Base-by-base conservation (phyloP, 1,140 invertebrate genomes). In the Bombus waltoni region DNA sequence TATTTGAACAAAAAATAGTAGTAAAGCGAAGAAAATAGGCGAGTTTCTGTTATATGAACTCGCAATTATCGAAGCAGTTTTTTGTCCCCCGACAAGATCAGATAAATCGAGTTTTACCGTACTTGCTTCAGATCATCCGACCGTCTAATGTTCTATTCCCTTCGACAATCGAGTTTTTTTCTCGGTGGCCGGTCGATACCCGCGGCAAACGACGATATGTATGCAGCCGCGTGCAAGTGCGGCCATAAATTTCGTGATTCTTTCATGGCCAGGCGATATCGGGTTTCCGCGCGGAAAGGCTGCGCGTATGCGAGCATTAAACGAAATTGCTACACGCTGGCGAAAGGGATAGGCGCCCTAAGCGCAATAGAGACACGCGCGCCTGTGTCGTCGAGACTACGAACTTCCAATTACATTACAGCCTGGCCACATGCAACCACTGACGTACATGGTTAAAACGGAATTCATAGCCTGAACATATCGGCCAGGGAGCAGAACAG, bases 211-310 rank as follows among this genome's bases (percentile, higher is more conserved):
- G 73, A 44, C 59, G 47, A 84, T 90, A 81, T 85, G 80, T 86
- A 85, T 87, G 81, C 84, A 77, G n/a, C 77, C 79, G 62, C 80
- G 85, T 68, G 75, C 78, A 83, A 89, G 82, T 73, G 75, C 44
- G 74, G 68, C 65, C 85, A 78, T 90, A 87, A 90, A 89, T 89
- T 90, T 86, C 40, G 42, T 44, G 78, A 73, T 81, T 82, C 88
- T 87, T 88, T 85, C 83, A 70, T 42, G 65, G 35, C 22, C 15
- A 40, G 15, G 57, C 81, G 85, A 87, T 89, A 90, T 85, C 88
- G 88, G 68, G 66, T 90, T 88, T 90, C 83, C 80, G 47, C 81
- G 82, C 57, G 65, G 81, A 47, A 79, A 84, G 73, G 66, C 62
- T 25, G 66, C 81, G 57, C 81, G 88, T 81, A 79, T 75, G 73